Evolutionary conservation across 2,113 vertebrate genomes (phyloP).

Genomic region (Collichthys lucidus): DNA sequence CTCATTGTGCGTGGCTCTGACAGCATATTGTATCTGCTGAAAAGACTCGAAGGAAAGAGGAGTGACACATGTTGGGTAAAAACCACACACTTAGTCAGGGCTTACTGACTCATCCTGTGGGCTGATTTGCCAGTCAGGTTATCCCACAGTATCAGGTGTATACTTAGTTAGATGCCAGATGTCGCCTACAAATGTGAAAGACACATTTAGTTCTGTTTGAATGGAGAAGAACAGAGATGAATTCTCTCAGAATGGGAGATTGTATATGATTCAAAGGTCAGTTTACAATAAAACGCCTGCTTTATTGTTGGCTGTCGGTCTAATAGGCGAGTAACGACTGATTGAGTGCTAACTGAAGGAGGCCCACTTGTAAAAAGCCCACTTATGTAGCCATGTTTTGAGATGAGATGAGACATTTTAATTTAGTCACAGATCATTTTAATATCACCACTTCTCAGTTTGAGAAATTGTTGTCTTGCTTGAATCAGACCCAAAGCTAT

Average conservation of each 20-base stretch:
- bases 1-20: constrained; percentile 40
- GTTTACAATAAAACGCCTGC: constrained; percentile 29
- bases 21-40: constrained; percentile 37
- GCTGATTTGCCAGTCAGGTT: constrained; percentile 42
- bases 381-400: background rate
- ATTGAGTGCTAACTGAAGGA: background rate
- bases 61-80: constrained; percentile 43
- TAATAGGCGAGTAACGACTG: constrained; percentile 5
- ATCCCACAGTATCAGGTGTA: constrained; percentile 61
- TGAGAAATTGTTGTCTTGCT: background rate
- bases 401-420: background rate
- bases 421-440: background rate
- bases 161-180: constrained; percentile 46
- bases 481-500: background rate
- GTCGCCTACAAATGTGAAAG: constrained; percentile 42
- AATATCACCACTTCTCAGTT: background rate
- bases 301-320: background rate
- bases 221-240: constrained; percentile 26
- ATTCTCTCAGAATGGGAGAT: constrained; percentile 21
- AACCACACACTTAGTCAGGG: constrained; percentile 62
- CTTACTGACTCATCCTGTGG: constrained; percentile 65
- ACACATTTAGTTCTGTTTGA: constrained; percentile 44
- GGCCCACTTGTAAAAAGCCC: background rate
- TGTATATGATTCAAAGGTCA: constrained; percentile 12
- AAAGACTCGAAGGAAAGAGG: constrained; percentile 35